Percentiles rank a stretch among this genome's conserved stretches.
phyloP scores from a whole-genome alignment of 2,888 invertebrate species.

The Loripinus fragilis region DNA sequence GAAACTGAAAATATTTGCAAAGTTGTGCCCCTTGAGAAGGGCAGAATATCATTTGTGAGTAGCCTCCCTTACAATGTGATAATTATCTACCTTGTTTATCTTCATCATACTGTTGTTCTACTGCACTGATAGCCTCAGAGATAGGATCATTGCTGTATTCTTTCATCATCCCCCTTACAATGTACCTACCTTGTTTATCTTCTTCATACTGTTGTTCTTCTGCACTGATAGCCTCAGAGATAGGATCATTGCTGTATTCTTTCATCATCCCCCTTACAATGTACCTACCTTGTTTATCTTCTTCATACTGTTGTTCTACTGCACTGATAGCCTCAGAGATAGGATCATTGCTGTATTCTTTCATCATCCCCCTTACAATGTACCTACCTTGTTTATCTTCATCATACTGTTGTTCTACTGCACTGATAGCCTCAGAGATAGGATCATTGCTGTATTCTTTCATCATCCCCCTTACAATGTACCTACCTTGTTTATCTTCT shows the following conservation, averaged over 20 bases:
- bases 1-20: too few relatives aligned
- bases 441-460: constrained; percentile 98
- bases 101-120: constrained; percentile 98
- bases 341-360: constrained; percentile 97
- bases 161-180: too few relatives aligned
- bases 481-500: constrained; percentile 91
- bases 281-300: constrained; percentile 91
- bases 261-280: too few relatives aligned
- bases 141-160: constrained; percentile 98
- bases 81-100: constrained; percentile 90
- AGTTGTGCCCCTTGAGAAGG: too few relatives aligned
- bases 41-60: too few relatives aligned
- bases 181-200: constrained; percentile 90
- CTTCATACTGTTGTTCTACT: constrained; percentile 97
- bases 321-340: constrained; percentile 95
- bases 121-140: constrained; percentile 93
- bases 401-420: constrained; percentile 97
- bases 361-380: too few relatives aligned
- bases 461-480: too few relatives aligned
- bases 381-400: constrained; percentile 92
- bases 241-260: constrained; percentile 97
- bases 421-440: constrained; percentile 94
- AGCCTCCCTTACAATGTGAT: too few relatives aligned
- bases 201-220: constrained; percentile 98
- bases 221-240: constrained; percentile 94